A percentile compares a stretch with the other conserved stretches of the same genome.
These are phyloP conservation scores for Sinocyclocheilus anshuiensis DNA, from an alignment of 2,113 vertebrate species.

Conservation along the genomic window DNA sequence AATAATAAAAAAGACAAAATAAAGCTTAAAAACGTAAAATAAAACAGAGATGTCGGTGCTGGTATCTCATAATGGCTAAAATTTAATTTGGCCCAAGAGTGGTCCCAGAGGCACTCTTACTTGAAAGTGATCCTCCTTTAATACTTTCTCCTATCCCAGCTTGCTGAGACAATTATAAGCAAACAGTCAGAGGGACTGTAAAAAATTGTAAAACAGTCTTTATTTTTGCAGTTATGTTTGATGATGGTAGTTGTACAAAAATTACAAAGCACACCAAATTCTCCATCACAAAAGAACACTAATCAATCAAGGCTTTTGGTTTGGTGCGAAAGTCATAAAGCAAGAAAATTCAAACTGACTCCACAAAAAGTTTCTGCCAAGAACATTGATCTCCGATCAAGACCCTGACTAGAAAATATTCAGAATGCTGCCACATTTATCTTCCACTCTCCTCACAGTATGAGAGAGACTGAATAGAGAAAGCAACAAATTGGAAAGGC, in stretches of 20 bases:
- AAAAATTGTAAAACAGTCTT: neutral
- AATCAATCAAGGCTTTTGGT: neutral
- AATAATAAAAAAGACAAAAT: neutral
- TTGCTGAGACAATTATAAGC: neutral
- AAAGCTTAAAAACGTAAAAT: neutral
- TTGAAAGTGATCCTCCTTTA: neutral
- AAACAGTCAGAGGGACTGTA: neutral
- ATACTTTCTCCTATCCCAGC: neutral
- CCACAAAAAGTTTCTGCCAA: neutral
- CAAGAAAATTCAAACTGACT: neutral
- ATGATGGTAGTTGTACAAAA: neutral
- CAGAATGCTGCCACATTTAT: neutral
- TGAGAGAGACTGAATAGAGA: neutral
- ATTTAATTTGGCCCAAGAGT: neutral
- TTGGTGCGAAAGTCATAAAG: neutral
- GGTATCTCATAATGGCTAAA: neutral
- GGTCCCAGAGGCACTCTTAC: neutral
- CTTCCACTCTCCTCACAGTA: neutral
- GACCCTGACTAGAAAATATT: neutral
- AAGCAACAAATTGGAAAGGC: slow-evolving; percentile 1
- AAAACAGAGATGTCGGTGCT: neutral
- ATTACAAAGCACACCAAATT: neutral
- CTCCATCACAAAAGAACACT: neutral
- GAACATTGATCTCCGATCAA: slow-evolving; percentile 5
- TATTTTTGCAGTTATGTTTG: neutral